These are phyloP conservation scores for Epicauta chinensis DNA, from an alignment of 1,140 invertebrate species.

Conservation along the genomic window DNA sequence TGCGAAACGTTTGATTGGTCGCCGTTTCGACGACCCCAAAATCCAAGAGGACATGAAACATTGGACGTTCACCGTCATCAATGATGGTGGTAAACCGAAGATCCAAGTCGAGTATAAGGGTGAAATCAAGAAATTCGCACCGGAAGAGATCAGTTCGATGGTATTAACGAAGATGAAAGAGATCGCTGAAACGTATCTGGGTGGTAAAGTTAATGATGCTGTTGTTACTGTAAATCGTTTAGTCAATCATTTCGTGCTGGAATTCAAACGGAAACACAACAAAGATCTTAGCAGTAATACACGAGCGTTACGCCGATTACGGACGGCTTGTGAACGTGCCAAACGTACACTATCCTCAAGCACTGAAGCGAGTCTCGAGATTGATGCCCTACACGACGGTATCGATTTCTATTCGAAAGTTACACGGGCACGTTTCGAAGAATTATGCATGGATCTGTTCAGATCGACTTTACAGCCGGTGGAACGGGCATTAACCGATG, in stretches of 20 bases:
- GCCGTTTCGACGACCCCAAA: constrained; percentile 60
- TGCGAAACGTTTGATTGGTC: constrained; percentile 51
- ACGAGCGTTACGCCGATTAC: constrained; percentile 67
- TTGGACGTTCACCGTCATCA: constrained; percentile 72
- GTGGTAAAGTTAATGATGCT: constrained; percentile 52
- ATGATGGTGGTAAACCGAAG: constrained; percentile 66
- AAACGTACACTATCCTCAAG: constrained; percentile 62
- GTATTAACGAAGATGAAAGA: constrained; percentile 57
- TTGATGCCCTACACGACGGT: constrained; percentile 69
- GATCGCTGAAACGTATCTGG: constrained; percentile 54
- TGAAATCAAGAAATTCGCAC: constrained; percentile 67
- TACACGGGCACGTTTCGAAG: constrained; percentile 78
- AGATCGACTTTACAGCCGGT: constrained; percentile 61
- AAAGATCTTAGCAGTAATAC: constrained; percentile 69
- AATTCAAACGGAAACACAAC: constrained; percentile 81
- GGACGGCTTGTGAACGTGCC: constrained; percentile 67
- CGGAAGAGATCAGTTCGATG: constrained; percentile 79
- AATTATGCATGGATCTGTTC: constrained; percentile 79
- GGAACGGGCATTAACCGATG: constrained; percentile 66
- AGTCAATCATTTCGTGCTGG: constrained; percentile 65
- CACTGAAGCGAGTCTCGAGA: constrained; percentile 64
- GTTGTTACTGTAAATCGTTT: constrained; percentile 70
- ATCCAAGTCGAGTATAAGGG: constrained; percentile 71
- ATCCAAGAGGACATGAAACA: constrained; percentile 70
- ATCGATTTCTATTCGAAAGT: constrained; percentile 84